These are phyloP conservation scores for Luperina testacea DNA, from an alignment of 2,888 invertebrate genomes.

Conservation along the genomic window DNA sequence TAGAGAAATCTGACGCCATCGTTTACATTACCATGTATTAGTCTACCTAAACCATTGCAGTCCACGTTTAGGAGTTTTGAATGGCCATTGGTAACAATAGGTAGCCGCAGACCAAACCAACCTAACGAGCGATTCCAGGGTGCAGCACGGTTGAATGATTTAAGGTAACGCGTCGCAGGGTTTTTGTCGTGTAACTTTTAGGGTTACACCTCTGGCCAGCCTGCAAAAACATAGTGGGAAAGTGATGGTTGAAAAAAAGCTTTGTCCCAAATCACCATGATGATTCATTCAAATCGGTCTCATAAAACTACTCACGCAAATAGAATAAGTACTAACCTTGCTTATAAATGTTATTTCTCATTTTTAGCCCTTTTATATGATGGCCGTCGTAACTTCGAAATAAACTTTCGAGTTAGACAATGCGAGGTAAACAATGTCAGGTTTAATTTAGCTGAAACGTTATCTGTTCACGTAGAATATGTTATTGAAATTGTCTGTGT, in stretches of 20 bases:
- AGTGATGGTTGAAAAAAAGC: not conserved
- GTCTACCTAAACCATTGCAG: not conserved
- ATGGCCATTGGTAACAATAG: slow-evolving; percentile 6
- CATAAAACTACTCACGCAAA: slow-evolving; percentile 23
- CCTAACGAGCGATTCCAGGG: not conserved
- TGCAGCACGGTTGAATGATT: not conserved
- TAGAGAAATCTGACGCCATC: not conserved
- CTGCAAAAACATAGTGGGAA: not conserved
- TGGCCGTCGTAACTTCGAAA: slow-evolving; percentile 27
- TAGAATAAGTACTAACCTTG: not conserved
- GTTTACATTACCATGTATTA: not conserved
- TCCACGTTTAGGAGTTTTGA: not conserved
- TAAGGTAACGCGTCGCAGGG: not conserved
- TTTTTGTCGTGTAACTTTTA: not conserved
- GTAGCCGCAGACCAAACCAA: not conserved
- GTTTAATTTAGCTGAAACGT: slow-evolving; percentile 37
- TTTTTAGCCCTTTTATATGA: slow-evolving; percentile 9
- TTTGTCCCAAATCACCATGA: not conserved
- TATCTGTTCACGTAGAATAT: slow-evolving; percentile 24
- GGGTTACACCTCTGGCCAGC: not conserved
- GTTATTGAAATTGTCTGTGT: slow-evolving; percentile 30
- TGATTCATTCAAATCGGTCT: not conserved
- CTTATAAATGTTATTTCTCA: slow-evolving; percentile 22
- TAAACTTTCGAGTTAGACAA: slow-evolving; percentile 23
- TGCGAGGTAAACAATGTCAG: slow-evolving; percentile 23